A percentile compares a stretch with the other conserved stretches of the same genome.
phyloP scores from a whole-genome alignment of 92 coral and sea anemone genomes.

The Heteractis magnifica region DNA sequence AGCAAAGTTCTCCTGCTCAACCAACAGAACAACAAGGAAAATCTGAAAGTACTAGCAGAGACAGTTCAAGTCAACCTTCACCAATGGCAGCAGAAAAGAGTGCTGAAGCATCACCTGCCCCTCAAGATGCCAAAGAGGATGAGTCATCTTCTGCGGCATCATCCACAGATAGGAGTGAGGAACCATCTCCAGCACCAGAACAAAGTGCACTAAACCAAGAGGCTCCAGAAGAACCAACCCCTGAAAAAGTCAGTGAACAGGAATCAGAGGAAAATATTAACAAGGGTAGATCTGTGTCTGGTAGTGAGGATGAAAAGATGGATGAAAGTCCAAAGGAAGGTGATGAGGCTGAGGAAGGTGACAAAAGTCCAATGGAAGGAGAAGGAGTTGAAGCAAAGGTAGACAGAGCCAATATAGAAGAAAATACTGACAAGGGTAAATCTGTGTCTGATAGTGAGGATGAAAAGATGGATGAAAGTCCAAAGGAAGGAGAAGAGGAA shows the following conservation, averaged over 20 bases:
- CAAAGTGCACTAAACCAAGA: slow-evolving; percentile 23
- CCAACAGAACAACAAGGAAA: slow-evolving; percentile 8
- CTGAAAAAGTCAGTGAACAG: neutral
- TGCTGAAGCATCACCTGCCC: slow-evolving; percentile 9
- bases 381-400: neutral
- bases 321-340: slow-evolving; percentile 13
- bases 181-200: slow-evolving; percentile 36
- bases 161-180: slow-evolving; percentile 14
- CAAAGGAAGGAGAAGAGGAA: neutral
- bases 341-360: neutral
- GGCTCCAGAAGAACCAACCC: neutral
- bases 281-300: neutral
- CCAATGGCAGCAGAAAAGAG: slow-evolving; percentile 6
- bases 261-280: neutral
- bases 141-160: slow-evolving; percentile 15
- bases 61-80: slow-evolving; percentile 17
- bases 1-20: neutral
- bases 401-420: neutral
- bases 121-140: slow-evolving; percentile 7
- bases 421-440: neutral
- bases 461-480: slow-evolving; percentile 31
- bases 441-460: neutral
- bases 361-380: neutral
- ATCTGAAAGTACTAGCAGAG: slow-evolving; percentile 7
- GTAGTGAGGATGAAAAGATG: neutral